Percentiles rank a stretch among this genome's conserved stretches.
phyloP scores from a whole-genome alignment of 2,113 vertebrate genomes.

The Varanus salvator region DNA sequence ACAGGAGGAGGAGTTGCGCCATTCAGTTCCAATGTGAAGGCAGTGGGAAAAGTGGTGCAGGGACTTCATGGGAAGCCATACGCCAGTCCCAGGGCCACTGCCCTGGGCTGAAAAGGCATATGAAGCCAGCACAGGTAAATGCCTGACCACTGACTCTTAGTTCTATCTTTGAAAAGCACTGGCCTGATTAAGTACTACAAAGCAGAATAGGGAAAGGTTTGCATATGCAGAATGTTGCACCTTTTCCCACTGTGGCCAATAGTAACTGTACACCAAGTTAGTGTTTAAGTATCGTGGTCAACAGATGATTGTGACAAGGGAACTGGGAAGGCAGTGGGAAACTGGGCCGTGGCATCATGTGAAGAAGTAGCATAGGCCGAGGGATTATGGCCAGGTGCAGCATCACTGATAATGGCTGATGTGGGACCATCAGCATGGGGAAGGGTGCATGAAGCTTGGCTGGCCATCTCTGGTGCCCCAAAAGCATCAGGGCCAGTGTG shows the following conservation, averaged over 20 bases:
- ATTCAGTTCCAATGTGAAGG: not conserved
- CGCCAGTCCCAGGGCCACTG: not conserved
- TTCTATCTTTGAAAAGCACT: not conserved
- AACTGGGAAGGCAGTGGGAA: not conserved
- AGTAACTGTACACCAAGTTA: not conserved
- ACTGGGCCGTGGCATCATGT: not conserved
- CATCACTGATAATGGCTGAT: not conserved
- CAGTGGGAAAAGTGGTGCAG: not conserved
- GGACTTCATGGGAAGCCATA: not conserved
- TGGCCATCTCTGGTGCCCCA: not conserved
- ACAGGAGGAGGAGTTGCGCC: not conserved
- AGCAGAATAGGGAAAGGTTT: not conserved
- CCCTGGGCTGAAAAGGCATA: not conserved
- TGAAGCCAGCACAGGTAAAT: not conserved
- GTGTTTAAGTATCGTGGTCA: not conserved
- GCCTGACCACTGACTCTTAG: not conserved
- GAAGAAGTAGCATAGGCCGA: not conserved
- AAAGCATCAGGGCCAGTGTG: not conserved
- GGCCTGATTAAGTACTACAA: not conserved
- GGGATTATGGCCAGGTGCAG: not conserved
- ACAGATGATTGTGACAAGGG: not conserved
- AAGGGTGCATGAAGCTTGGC: not conserved
- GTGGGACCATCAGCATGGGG: not conserved
- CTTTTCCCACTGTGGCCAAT: not conserved
- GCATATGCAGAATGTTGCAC: not conserved